Evolutionary conservation across 2,113 vertebrate species (phyloP).

Genomic region (Cichladusa arquata): DNA sequence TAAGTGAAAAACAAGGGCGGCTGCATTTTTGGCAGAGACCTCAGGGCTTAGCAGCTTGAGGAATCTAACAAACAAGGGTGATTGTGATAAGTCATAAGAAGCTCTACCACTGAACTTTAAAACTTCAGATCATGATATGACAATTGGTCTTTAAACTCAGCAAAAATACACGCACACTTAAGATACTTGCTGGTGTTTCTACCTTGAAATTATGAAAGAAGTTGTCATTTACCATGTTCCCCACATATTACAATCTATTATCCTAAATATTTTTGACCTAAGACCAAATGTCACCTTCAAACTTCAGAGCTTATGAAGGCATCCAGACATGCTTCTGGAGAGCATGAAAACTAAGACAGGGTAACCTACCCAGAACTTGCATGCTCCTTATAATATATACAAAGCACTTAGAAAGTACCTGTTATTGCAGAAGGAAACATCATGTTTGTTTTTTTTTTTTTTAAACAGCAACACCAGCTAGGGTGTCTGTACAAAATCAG

Average conservation of each 20-base stretch:
- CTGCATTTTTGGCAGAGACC: background rate
- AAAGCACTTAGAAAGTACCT: background rate
- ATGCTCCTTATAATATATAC: background rate
- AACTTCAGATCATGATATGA: background rate
- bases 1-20: background rate
- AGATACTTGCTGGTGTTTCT: background rate
- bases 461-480: background rate
- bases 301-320: background rate
- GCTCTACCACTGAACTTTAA: background rate
- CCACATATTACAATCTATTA: background rate
- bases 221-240: background rate
- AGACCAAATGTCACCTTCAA: background rate
- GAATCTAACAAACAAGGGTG: background rate
- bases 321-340: background rate
- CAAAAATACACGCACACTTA: background rate
- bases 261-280: background rate
- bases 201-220: background rate
- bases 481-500: background rate
- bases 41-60: background rate
- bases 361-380: background rate
- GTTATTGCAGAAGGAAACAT: background rate
- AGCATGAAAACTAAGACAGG: background rate
- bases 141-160: background rate
- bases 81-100: background rate
- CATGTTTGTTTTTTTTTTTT: background rate